A percentile compares a stretch with the other conserved stretches of the same genome.
phyloP scores from a whole-genome alignment of 2,888 invertebrate genomes.

The Mimachlamys varia region DNA sequence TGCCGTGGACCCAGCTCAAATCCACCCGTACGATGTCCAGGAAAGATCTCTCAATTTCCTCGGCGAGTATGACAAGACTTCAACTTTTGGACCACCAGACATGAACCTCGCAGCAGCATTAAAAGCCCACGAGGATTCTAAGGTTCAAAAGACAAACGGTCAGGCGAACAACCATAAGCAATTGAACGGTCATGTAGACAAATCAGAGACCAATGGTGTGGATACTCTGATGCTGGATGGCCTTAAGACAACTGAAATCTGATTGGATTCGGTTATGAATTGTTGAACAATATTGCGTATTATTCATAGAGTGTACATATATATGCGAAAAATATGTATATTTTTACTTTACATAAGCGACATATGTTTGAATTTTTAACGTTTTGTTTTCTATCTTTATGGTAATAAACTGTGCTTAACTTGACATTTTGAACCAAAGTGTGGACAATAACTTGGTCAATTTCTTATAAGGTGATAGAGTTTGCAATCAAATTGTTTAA shows the following conservation, averaged over 20 bases:
- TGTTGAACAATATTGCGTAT: neutral
- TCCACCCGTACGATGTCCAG: constrained; percentile 65
- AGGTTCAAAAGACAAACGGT: constrained; percentile 41
- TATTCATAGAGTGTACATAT: neutral
- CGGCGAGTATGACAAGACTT: constrained; percentile 52
- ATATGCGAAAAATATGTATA: neutral
- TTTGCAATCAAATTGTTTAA: constrained; percentile 9
- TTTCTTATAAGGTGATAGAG: neutral
- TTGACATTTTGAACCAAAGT: neutral
- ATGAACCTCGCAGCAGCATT: constrained; percentile 57
- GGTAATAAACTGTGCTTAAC: neutral
- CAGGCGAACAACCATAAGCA: constrained; percentile 38
- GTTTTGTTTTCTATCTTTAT: neutral
- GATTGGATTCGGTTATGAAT: constrained; percentile 13
- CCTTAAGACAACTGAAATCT: constrained; percentile 60
- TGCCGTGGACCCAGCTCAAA: constrained; percentile 60
- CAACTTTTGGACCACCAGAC: constrained; percentile 50
- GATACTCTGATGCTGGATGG: constrained; percentile 52
- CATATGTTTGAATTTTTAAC: neutral
- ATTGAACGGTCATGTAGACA: constrained; percentile 37
- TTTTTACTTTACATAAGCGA: neutral
- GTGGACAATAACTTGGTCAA: neutral
- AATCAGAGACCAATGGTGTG: constrained; percentile 38
- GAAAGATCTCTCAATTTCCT: constrained; percentile 69
- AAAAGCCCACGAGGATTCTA: constrained; percentile 52